Evolutionary conservation across 2,888 invertebrate species (phyloP).

Genomic region (Caenorhabditis becei): DNA sequence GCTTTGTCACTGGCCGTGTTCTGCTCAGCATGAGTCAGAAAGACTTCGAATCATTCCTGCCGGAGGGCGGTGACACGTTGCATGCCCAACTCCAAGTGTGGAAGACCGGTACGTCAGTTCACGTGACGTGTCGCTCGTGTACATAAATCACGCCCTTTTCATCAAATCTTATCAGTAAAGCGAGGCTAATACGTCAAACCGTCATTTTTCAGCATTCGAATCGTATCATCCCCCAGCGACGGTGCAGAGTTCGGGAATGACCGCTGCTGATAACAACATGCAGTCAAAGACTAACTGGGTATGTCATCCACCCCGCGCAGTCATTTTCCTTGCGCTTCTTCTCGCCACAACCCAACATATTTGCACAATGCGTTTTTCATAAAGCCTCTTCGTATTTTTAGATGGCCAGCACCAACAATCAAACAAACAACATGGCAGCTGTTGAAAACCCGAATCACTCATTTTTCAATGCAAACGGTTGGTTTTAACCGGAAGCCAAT

Average conservation of each 20-base stretch:
- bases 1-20: constrained; percentile 71
- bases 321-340: constrained; percentile 5
- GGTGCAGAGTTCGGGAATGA: constrained; percentile 63
- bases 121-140: constrained; percentile 32
- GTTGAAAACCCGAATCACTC: constrained; percentile 50
- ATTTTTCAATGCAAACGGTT: constrained; percentile 60
- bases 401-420: constrained; percentile 64
- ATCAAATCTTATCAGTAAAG: constrained; percentile 30
- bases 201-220: constrained; percentile 66
- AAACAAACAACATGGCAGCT: constrained; percentile 65
- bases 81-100: constrained; percentile 81
- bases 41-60: constrained; percentile 68
- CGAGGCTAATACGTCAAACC: constrained; percentile 11
- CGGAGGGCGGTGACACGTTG: constrained; percentile 78
- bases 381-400: constrained; percentile 57
- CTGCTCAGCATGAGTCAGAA: constrained; percentile 73
- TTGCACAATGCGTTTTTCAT: constrained; percentile 51
- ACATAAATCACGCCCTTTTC: constrained; percentile 41
- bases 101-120: constrained; percentile 75
- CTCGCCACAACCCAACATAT: constrained; percentile 16
- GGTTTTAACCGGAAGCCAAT: constrained; percentile 34
- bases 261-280: constrained; percentile 62
- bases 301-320: neutral
- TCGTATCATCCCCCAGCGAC: constrained; percentile 66
- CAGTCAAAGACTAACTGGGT: constrained; percentile 53